Evolutionary conservation across 2,797 vertebrate genomes (phyloP).

Genomic region (Triplophysa bombifrons): DNA sequence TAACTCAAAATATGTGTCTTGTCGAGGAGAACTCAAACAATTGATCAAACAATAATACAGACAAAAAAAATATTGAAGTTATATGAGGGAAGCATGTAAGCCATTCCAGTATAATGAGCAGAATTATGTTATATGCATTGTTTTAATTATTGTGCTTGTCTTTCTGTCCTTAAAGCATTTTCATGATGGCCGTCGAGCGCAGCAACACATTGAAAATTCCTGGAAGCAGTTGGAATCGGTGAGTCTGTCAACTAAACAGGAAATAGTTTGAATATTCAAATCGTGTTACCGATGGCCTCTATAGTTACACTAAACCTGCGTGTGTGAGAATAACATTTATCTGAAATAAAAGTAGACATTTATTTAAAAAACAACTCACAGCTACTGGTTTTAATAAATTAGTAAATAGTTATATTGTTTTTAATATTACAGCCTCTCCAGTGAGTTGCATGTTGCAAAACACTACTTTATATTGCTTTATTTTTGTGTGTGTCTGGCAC

Average conservation of each 20-base stretch:
- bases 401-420: no score
- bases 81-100: no score
- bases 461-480: not conserved
- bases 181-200: slow-evolving; percentile 93
- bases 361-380: not conserved
- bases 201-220: slow-evolving; percentile 94
- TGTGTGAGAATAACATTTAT: not conserved
- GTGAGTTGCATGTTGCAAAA: not conserved
- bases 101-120: no score
- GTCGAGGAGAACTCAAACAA: no score
- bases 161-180: slow-evolving; percentile 81
- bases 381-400: not conserved
- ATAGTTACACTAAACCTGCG: not conserved
- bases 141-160: not conserved
- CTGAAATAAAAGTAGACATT: not conserved
- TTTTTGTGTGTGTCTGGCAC: no score
- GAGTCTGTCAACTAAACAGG: slow-evolving; percentile 65
- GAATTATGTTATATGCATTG: not conserved
- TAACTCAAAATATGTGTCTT: no score
- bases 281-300: not conserved
- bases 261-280: slow-evolving; percentile 27
- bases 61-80: no score
- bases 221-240: slow-evolving; percentile 98
- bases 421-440: no score
- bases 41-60: no score